Evolutionary conservation across 23 tunicate species (phyloP), one percentile per base, ranked within the genome.

Genomic region (Clavelina lepadiformis): DNA sequence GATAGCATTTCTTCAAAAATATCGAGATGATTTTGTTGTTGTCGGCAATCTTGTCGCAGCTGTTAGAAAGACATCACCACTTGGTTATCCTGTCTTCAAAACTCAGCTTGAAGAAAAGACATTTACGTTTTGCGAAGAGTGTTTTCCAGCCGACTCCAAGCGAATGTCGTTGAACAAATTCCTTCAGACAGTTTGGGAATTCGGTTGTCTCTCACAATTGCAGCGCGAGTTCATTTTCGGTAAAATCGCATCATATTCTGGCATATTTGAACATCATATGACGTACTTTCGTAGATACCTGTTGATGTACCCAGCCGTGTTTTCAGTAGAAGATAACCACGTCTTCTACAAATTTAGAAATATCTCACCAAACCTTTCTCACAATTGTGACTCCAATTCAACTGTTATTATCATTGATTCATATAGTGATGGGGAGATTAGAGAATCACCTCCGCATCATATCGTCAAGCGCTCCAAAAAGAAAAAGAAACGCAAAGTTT

Each of bases 141-240:
- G 30, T 8, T 66, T 20, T 28, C 57, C 57, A 5, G 8, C 29
- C 6, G 37, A 34, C 3, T 19, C 25, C 6, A 46, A 28, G 3
- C 21, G 19, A 5, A 19, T 66, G 2, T 2, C 41, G 29, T 58
- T 72, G 45, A 15, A 29, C 38, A 21, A 4, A 27, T 56, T 58
- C 1, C 59, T 20, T 29, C 35, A 58, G 57, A 29, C 23, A 8
- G 38, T 72, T 25, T 41, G 68, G 54, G 29, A 59, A 5, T 34
- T 26, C 5, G 3, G 29, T 26, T 5, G 26, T 27, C 46, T 72
- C 2, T 36, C 68, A 3, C 8, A 2, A 13, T 3, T 18, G 2
- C 68, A 72, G 27, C 67, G 68, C 5, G 23, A 56, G 18, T 72
- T 58, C 31, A 18, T 72, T 2, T 72, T 72, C 35, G 78, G 78